Percentiles rank a stretch among this genome's conserved stretches.
Conservation (phyloP, 2,888 invertebrate genomes). For the Agrotis ipsilon region DNA sequence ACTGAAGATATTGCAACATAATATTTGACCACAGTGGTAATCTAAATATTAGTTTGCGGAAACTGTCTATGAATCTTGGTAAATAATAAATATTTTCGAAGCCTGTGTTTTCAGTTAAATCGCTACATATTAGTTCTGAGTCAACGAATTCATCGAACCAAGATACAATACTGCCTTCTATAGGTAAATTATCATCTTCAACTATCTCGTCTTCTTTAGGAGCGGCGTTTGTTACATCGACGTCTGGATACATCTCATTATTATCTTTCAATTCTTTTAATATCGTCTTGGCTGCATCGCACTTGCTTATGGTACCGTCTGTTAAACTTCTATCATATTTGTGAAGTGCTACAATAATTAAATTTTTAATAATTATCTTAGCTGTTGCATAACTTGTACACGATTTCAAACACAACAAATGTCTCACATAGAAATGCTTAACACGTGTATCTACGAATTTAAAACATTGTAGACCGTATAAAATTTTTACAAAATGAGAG, state of each 20-base stretch:
- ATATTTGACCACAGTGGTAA: constrained; percentile 3
- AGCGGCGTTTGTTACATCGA: not conserved
- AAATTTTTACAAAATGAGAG: not conserved
- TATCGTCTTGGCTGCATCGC: not conserved
- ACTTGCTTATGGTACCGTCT: not conserved
- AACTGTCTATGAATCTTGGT: constrained; percentile 4
- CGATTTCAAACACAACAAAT: not conserved
- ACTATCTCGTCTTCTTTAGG: not conserved
- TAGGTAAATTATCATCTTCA: not conserved
- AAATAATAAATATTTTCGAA: constrained; percentile 12
- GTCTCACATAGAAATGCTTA: not conserved
- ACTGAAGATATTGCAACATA: not conserved
- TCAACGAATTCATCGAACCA: not conserved
- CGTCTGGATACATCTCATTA: constrained; percentile 4
- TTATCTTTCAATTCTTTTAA: constrained; percentile 7
- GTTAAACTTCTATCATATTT: not conserved
- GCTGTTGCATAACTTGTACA: not conserved
- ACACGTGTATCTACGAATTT: too few relatives aligned
- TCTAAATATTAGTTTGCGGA: constrained; percentile 12
- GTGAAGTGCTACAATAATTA: not conserved
- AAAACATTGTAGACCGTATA: too few relatives aligned
- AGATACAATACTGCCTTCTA: not conserved
- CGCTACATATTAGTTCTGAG: not conserved
- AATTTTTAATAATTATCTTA: not conserved
- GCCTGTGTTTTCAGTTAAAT: constrained; percentile 6